A percentile compares a stretch with the other conserved stretches of the same genome.
These are phyloP conservation scores for Istiophorus platypterus DNA, from an alignment of 2,113 vertebrate genomes.

Conservation along the genomic window DNA sequence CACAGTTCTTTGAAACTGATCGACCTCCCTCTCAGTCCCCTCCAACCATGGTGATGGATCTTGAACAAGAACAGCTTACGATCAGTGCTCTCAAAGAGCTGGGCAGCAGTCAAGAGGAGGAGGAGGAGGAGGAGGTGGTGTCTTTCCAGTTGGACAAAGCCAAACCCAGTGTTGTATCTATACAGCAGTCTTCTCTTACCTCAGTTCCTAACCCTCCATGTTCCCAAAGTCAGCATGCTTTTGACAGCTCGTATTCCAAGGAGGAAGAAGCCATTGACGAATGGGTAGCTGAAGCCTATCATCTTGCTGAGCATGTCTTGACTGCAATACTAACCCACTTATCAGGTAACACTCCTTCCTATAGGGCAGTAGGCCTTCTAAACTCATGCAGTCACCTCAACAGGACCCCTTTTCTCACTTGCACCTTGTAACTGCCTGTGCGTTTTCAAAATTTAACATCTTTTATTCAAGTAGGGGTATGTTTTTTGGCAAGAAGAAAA, in stretches of 20 bases:
- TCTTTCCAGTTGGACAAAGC: conserved; percentile 24
- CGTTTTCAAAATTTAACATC: background rate
- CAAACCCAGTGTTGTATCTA: conserved; percentile 16
- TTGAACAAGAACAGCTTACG: conserved; percentile 89
- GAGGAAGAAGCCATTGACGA: conserved; percentile 84
- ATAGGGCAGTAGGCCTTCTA: conserved; percentile 77
- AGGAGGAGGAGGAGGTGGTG: conserved; percentile 29
- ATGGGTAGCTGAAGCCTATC: conserved; percentile 86
- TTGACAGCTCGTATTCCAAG: conserved; percentile 72
- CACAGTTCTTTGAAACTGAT: conserved; percentile 25
- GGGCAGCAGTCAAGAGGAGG: conserved; percentile 78
- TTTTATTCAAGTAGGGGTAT: background rate
- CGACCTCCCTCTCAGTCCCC: conserved; percentile 34
- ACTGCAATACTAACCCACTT: conserved; percentile 88
- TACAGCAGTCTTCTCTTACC: conserved; percentile 37
- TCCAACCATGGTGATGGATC: conserved; percentile 77
- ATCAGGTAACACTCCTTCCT: conserved; percentile 87
- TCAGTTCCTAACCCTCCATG: conserved; percentile 39
- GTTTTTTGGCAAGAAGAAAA: too few species aligned
- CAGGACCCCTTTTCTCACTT: conserved; percentile 12
- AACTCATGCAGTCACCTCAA: conserved; percentile 69
- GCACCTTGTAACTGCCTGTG: background rate
- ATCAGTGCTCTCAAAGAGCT: conserved; percentile 88
- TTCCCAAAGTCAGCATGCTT: conserved; percentile 58
- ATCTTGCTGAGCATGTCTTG: conserved; percentile 87